Conservation (phyloP, 2,113 vertebrate species). For the Lagopus leucura region DNA sequence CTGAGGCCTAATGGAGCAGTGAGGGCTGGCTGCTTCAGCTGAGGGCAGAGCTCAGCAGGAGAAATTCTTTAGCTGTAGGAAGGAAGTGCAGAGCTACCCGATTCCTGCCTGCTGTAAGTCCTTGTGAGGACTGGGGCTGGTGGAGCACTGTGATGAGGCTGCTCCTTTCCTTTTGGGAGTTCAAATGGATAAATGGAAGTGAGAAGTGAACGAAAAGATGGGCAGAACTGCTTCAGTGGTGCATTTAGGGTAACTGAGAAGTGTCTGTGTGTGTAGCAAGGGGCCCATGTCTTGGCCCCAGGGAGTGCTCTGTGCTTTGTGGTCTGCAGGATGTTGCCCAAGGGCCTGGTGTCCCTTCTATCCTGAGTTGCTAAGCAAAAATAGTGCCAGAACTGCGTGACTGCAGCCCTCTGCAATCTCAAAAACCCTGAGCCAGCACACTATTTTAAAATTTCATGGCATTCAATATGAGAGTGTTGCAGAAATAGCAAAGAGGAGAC, state of each 20-base stretch:
- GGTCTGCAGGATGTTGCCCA: neutral
- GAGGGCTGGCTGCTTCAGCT: neutral
- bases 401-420: neutral
- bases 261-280: neutral
- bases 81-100: neutral
- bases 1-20: neutral
- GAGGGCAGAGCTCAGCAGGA: neutral
- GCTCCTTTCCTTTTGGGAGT: neutral
- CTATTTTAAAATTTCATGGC: constrained; percentile 59
- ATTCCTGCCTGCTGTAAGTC: neutral
- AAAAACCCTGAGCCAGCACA: constrained; percentile 38
- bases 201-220: neutral
- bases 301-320: neutral
- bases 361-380: constrained; percentile 10
- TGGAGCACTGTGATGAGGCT: neutral
- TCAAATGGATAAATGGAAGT: neutral
- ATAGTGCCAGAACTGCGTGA: neutral
- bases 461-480: constrained; percentile 32
- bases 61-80: neutral
- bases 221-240: neutral
- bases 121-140: neutral
- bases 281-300: neutral
- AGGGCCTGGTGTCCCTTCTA: neutral
- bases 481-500: constrained; percentile 50
- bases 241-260: neutral